Evolutionary conservation across 2,113 vertebrate species (phyloP), one percentile per base, ranked within the genome.

Genomic region (Nibea albiflora): DNA sequence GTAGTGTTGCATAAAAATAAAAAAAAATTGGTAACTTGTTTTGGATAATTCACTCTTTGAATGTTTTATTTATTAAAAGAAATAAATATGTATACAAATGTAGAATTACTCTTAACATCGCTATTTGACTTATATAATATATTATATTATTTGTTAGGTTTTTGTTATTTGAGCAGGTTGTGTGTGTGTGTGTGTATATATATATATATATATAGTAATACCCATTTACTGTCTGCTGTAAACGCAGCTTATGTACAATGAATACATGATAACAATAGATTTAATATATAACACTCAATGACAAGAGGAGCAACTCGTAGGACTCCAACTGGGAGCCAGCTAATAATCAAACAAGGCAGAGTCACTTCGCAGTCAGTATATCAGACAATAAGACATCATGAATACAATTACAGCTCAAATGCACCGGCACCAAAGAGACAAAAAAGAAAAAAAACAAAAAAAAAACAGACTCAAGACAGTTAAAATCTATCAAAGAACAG

Each of bases 401-500:
- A 88, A 74, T 62, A 64, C 63, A 78, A 76, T 85, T 84, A 74
- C 78, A 78, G 76, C 26, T 66, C 65, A 81, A 88, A 88, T 64
- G 67, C 64, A 61, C 28, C 67, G 50, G 46, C 26, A 54, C 71
- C 35, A 39, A 39, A 39, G 35, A 39, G 35, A 39, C 35, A 39
- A 39, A 39, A 39, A 35, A 35, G 7, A 35, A 31, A 5, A 67
- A 52, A 85, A 64, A n/a, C n/a, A n/a, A n/a, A n/a, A 82, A 46
- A 79, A 85, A 88, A 88, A 69, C 54, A 68, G 60, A 83, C 70
- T 65, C 12, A 28, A 78, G 64, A 86, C 60, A 50, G 62, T 76
- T 82, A 82, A 89, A 82, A 81, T 58, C 85, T 65, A 71, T 86
- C 75, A 78, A 60, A 78, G 49, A 87, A 77, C 77, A 84, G 82